Evolutionary conservation across 2,113 vertebrate genomes (phyloP).

Genomic region (Eidolon helvum): DNA sequence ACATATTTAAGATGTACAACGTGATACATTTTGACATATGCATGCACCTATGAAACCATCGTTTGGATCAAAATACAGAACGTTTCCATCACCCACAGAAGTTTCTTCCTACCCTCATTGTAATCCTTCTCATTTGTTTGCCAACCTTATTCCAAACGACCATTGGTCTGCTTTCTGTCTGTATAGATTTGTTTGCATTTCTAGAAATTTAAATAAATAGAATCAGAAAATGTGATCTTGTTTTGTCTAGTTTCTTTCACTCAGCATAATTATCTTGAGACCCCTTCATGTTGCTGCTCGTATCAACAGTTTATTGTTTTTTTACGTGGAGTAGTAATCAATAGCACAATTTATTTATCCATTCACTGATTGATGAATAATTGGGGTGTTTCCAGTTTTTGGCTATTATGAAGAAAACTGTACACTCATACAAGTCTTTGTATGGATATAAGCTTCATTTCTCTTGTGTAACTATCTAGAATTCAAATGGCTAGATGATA

Average conservation of each 20-base stretch:
- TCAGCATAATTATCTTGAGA: neutral
- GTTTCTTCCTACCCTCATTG: neutral
- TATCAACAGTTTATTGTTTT: neutral
- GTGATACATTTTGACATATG: neutral
- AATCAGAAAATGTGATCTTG: neutral
- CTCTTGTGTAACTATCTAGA: neutral
- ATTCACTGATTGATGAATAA: neutral
- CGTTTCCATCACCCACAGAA: neutral
- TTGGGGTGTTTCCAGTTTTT: neutral
- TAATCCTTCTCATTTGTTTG: neutral
- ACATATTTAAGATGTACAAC: neutral
- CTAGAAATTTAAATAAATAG: neutral
- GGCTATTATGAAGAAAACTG: neutral
- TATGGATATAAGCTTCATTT: neutral
- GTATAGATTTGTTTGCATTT: neutral
- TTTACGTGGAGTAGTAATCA: neutral
- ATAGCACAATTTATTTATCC: neutral
- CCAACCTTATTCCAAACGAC: neutral
- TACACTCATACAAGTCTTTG: neutral
- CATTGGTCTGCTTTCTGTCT: neutral
- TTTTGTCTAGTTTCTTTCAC: neutral
- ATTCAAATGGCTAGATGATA: neutral
- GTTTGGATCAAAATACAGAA: neutral
- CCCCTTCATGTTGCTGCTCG: neutral
- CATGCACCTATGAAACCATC: neutral